A percentile compares a stretch with the other conserved stretches of the same genome.
Evolutionary conservation across 2,888 invertebrate species (phyloP).

Genomic region (Aporophyla nigra): DNA sequence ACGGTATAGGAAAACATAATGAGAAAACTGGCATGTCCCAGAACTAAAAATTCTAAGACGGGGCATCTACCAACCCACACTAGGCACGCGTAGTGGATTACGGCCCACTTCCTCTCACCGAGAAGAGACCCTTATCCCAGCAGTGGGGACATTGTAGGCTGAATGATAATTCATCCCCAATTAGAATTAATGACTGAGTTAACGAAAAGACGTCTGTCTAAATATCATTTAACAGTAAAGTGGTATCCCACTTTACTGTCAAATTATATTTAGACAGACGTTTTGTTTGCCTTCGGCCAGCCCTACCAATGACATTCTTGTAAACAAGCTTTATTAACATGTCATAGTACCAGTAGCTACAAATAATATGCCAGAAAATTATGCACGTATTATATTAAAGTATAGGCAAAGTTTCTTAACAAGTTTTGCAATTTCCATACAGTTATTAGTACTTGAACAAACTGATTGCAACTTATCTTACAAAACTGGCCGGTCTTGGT

Average conservation of each 20-base stretch:
- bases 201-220: not conserved
- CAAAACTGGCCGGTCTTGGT: slow-evolving; percentile 30
- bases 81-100: too few relatives aligned
- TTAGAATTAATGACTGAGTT: not conserved
- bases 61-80: too few relatives aligned
- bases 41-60: too few relatives aligned
- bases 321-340: slow-evolving; percentile 27
- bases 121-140: too few relatives aligned
- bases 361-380: slow-evolving; percentile 23
- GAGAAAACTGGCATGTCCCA: too few relatives aligned
- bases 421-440: slow-evolving; percentile 52
- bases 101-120: too few relatives aligned
- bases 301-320: not conserved
- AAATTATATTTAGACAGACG: too few relatives aligned
- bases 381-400: slow-evolving; percentile 51
- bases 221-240: not conserved
- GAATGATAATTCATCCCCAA: too few relatives aligned
- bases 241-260: too few relatives aligned
- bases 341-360: not conserved
- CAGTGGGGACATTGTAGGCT: too few relatives aligned
- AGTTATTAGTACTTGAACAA: slow-evolving; percentile 49
- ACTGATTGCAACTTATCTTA: slow-evolving; percentile 43
- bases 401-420: slow-evolving; percentile 33
- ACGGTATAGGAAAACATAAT: too few relatives aligned
- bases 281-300: not conserved